These are phyloP conservation scores for Halichoeres trimaculatus DNA, from an alignment of 2,113 vertebrate genomes.

Conservation along the genomic window DNA sequence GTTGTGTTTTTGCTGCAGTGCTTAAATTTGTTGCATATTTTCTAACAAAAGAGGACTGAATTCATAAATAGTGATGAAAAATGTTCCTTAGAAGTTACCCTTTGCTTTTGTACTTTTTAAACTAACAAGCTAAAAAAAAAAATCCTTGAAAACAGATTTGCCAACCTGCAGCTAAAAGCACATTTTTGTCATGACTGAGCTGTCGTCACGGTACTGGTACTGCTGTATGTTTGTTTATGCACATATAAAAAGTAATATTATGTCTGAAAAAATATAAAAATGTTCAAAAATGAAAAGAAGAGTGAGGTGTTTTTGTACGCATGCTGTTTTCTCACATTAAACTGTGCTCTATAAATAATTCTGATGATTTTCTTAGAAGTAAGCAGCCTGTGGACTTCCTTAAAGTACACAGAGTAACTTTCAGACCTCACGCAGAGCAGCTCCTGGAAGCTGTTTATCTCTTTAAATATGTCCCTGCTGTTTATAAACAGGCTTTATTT, in stretches of 20 bases:
- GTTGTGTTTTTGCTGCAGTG: background rate
- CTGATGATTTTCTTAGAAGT: background rate
- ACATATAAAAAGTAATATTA: background rate
- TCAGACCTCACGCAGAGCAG: background rate
- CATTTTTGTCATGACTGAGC: background rate
- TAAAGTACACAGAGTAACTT: slow-evolving; percentile 1
- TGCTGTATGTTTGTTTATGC: background rate
- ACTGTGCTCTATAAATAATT: background rate
- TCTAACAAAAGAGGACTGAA: slow-evolving; percentile 6
- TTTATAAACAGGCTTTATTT: background rate
- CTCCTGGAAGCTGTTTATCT: background rate
- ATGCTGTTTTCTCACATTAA: background rate
- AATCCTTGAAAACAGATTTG: slow-evolving; percentile 5
- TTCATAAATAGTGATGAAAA: background rate
- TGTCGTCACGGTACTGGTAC: background rate
- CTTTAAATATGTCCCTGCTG: background rate
- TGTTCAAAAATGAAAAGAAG: background rate
- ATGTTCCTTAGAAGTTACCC: background rate
- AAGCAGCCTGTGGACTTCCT: background rate
- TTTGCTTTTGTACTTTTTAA: slow-evolving; percentile 18
- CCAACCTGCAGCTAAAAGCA: background rate
- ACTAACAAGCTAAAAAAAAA: background rate
- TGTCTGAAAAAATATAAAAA: background rate
- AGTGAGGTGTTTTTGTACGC: background rate
- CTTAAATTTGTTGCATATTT: background rate